Percentiles rank a stretch among this genome's conserved stretches.
Evolutionary conservation across 2,797 vertebrate genomes (phyloP).

Genomic region (Sebastes goodei): DNA sequence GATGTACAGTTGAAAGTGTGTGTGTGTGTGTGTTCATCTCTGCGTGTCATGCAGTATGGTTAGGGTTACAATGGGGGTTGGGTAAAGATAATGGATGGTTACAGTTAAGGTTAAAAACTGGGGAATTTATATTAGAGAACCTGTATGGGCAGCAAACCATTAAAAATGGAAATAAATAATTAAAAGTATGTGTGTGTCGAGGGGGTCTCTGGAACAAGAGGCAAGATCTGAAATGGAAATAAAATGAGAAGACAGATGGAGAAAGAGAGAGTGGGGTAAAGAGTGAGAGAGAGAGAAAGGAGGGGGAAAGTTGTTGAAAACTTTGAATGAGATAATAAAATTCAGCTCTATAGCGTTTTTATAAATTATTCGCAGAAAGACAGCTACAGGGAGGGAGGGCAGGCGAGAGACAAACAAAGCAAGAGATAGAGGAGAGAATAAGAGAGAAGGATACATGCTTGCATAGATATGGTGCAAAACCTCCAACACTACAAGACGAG

Average conservation of each 20-base stretch:
- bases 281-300: background rate
- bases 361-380: slow-evolving; percentile 49
- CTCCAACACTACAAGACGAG: background rate
- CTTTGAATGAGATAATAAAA: slow-evolving; percentile 40
- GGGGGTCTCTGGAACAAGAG: slow-evolving; percentile 9
- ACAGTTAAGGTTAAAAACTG: background rate
- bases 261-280: background rate
- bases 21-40: background rate
- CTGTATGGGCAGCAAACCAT: background rate
- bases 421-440: background rate
- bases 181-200: background rate
- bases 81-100: slow-evolving; percentile 6
- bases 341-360: slow-evolving; percentile 29
- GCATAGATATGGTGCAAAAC: slow-evolving; percentile 8
- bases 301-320: slow-evolving; percentile 16
- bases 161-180: background rate
- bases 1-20: background rate
- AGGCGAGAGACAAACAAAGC: slow-evolving; percentile 17
- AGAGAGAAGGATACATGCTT: background rate
- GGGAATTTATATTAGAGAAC: background rate
- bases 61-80: background rate
- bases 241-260: slow-evolving; percentile 25
- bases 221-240: slow-evolving; percentile 29
- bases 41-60: background rate
- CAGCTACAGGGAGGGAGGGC: slow-evolving; percentile 2